Evolutionary conservation across 2,888 invertebrate genomes (phyloP), one percentile per base, ranked within the genome.

Genomic region (Octonoba sinensis): DNA sequence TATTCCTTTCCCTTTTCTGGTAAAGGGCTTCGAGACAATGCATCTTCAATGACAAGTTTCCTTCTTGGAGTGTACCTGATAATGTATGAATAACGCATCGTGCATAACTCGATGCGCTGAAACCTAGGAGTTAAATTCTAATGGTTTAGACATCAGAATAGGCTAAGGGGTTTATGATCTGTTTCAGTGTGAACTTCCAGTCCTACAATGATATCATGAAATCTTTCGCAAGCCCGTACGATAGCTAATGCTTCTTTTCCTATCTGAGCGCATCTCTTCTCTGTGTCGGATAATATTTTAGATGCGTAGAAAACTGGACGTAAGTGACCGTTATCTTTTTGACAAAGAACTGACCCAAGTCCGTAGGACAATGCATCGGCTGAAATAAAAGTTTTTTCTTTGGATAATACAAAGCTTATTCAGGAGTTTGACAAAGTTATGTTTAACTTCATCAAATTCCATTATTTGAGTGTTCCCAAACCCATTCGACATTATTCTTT

Each of bases 181-280:
- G n/a, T n/a, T n/a, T n/a, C n/a, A n/a, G n/a, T n/a, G n/a, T n/a
- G n/a, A n/a, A n/a, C n/a, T n/a, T n/a, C n/a, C n/a, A n/a, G n/a
- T n/a, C n/a, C n/a, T n/a, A n/a, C n/a, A n/a, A n/a, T n/a, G n/a
- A n/a, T n/a, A n/a, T n/a, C n/a, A 62, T 85, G 72, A 71, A 88
- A 87, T 73, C 85, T 85, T 71, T 88, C 87, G 12, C 86, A 85
- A 4, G 87, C 87, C 85, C 86, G 87, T 0, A 85, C 86, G 0
- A 88, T 73, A 12, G 87, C 88, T 12, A 89, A 78, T 88, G 87
- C 0, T 87, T 87, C 75, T n/a, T n/a, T n/a, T n/a, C n/a, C n/a
- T n/a, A n/a, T n/a, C n/a, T n/a, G n/a, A n/a, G n/a, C n/a, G n/a
- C 88, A 88, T 22, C 86, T 74, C 27, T 84, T 85, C 82, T 89